phyloP scores from a whole-genome alignment of 2,797 vertebrate genomes.

The Alauda arvensis region DNA sequence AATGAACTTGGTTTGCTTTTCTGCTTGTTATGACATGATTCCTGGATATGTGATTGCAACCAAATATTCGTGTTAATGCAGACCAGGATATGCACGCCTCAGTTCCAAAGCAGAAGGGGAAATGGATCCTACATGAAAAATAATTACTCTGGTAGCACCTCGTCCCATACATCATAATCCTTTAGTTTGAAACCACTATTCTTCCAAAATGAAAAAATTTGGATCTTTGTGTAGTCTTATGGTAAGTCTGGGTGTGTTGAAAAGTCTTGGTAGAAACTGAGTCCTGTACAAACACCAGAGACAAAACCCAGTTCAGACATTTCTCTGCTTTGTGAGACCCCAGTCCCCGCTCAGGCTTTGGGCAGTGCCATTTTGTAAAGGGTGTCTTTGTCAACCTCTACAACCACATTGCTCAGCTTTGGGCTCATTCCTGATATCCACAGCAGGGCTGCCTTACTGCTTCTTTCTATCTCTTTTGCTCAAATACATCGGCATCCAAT shows the following conservation, averaged over 20 bases:
- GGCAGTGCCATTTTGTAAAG: background rate
- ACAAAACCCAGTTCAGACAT: background rate
- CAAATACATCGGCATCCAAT: background rate
- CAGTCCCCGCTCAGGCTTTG: background rate
- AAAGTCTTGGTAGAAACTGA: background rate
- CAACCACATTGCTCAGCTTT: background rate
- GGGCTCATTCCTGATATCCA: background rate
- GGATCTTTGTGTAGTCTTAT: background rate
- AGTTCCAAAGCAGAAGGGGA: background rate
- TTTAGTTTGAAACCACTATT: background rate
- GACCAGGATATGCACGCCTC: background rate
- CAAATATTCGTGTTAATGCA: background rate
- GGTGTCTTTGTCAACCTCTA: background rate
- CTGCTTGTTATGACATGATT: background rate
- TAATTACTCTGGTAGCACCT: background rate
- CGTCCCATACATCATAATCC: background rate
- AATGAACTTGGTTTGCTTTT: background rate
- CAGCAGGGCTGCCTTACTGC: background rate
- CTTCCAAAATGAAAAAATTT: background rate
- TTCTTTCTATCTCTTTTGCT: background rate
- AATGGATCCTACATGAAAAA: background rate
- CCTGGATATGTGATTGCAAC: background rate
- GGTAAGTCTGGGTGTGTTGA: rapidly evolving
- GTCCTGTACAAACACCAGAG: background rate
- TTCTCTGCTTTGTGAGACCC: background rate